Conservation (phyloP, 2,797 vertebrate species). For the Propithecus deckenii region DNA sequence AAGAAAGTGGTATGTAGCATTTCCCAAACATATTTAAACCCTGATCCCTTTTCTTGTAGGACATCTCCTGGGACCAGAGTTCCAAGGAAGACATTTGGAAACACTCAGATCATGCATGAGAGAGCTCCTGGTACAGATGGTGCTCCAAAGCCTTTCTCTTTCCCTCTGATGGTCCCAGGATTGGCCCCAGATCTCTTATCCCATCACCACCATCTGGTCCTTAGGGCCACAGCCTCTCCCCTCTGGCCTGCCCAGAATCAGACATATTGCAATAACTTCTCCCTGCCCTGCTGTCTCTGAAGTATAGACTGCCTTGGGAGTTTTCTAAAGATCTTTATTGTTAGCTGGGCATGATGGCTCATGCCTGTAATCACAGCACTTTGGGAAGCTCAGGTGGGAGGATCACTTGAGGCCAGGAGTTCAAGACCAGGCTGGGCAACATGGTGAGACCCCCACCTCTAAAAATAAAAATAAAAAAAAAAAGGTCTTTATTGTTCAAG, state of each 20-base stretch:
- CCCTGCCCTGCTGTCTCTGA: not conserved
- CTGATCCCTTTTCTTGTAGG: not conserved
- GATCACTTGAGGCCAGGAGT: too few species aligned
- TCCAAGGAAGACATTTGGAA: slow-evolving; percentile 56
- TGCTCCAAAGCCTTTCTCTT: slow-evolving; percentile 35
- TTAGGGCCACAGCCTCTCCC: not conserved
- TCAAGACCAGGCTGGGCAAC: too few species aligned
- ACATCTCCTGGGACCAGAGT: not conserved
- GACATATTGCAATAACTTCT: not conserved
- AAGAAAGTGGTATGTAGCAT: not conserved
- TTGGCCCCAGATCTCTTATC: slow-evolving; percentile 15
- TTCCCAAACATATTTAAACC: slow-evolving; percentile 21
- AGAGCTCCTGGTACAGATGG: slow-evolving; percentile 15
- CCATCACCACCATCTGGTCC: slow-evolving; percentile 34
- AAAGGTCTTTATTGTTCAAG: not conserved
- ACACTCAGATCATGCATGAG: not conserved
- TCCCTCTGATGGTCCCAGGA: slow-evolving; percentile 44
- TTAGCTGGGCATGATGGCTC: not conserved
- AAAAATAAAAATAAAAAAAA: too few species aligned
- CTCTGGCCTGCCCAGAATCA: not conserved
- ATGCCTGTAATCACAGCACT: too few species aligned
- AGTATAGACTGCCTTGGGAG: not conserved
- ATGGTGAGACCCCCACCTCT: too few species aligned
- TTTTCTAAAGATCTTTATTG: slow-evolving; percentile 23
- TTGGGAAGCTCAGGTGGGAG: too few species aligned